A percentile compares a stretch with the other conserved stretches of the same genome.
phyloP scores from a whole-genome alignment of 2,797 vertebrate genomes.

The Dromococcyx pavoninus region DNA sequence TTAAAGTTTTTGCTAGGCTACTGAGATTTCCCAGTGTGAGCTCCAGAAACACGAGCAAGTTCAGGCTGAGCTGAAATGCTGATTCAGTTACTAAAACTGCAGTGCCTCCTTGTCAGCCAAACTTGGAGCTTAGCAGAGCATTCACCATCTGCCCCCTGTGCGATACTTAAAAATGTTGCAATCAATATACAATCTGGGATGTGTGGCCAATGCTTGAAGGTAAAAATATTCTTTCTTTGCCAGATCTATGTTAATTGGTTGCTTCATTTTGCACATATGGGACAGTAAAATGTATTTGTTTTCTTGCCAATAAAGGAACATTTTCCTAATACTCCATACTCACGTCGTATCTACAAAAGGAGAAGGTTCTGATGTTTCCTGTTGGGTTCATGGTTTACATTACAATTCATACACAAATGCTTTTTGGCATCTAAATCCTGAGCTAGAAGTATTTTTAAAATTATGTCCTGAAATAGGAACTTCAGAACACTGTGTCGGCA shows the following conservation, averaged over 20 bases:
- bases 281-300: slow-evolving; percentile 10
- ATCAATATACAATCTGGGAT: slow-evolving; percentile 20
- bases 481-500: slow-evolving; percentile 52
- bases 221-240: slow-evolving; percentile 25
- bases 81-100: background rate
- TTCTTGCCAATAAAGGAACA: slow-evolving; percentile 27
- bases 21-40: background rate
- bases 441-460: slow-evolving; percentile 62
- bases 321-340: background rate
- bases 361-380: slow-evolving; percentile 53
- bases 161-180: slow-evolving; percentile 6
- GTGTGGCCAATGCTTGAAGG: slow-evolving; percentile 28
- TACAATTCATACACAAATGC: slow-evolving; percentile 51
- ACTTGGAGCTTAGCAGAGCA: background rate
- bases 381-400: slow-evolving; percentile 54
- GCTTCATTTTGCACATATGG: slow-evolving; percentile 32
- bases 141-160: background rate
- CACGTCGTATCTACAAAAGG: slow-evolving; percentile 13
- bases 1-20: background rate
- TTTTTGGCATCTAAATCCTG: slow-evolving; percentile 60
- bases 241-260: slow-evolving; percentile 29
- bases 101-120: background rate
- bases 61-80: background rate
- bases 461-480: slow-evolving; percentile 69
- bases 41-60: slow-evolving; percentile 3